Conservation (phyloP, 2,797 vertebrate species). For the Gadopsis marmoratus region DNA sequence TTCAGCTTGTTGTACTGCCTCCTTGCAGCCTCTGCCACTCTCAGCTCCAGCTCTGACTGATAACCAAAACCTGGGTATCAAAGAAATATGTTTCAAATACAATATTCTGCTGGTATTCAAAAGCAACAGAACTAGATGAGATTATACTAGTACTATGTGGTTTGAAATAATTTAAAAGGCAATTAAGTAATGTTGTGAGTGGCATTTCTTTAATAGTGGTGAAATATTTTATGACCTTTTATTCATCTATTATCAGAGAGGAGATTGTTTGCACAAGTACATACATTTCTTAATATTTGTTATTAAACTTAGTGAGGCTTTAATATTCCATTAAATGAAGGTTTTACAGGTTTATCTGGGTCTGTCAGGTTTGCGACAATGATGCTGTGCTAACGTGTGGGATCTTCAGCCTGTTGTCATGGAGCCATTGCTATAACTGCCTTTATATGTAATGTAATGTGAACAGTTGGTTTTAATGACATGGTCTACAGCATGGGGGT, state of each 20-base stretch:
- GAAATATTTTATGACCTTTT: background rate
- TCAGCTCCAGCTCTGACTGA: conserved; percentile 95
- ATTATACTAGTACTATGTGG: background rate
- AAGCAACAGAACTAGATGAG: background rate
- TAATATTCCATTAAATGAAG: background rate
- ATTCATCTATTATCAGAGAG: background rate
- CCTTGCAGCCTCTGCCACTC: conserved; percentile 95
- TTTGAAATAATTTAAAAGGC: background rate
- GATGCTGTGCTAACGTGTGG: too few species aligned
- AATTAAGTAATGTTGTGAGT: background rate
- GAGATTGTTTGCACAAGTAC: background rate
- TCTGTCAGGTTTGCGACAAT: too few species aligned
- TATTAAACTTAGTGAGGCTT: background rate
- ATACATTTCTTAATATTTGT: background rate
- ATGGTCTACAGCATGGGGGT: too few species aligned
- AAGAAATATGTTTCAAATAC: conserved; percentile 11
- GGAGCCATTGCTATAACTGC: too few species aligned
- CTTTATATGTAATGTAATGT: too few species aligned
- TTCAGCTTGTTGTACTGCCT: conserved; percentile 98
- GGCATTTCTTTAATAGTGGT: background rate
- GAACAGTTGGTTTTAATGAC: too few species aligned
- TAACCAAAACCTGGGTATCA: conserved; percentile 90
- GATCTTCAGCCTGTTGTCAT: too few species aligned
- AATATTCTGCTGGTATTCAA: background rate
- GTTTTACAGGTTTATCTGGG: background rate